Base-by-base conservation (phyloP, 2,113 vertebrate species). In the Anthoscopus minutus region DNA sequence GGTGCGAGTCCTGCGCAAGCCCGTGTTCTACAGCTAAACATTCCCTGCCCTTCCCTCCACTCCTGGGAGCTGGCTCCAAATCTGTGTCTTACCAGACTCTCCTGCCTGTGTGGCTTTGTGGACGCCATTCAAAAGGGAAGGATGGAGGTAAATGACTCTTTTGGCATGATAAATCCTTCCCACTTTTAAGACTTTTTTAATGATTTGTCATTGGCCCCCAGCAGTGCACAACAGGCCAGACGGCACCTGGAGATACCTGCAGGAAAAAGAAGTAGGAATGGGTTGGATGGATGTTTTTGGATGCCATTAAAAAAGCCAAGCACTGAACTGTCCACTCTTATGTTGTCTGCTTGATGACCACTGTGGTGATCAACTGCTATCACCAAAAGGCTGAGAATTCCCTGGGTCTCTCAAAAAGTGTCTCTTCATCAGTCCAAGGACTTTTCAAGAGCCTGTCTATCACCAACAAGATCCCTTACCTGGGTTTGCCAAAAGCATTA, bases 1-100 rank as follows among this genome's bases (percentile, higher is more conserved):
- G 27, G 88, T 98, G 54, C 97, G 98, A 17, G 97, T 99, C 19
- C 92, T 66, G 31, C 97, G 78, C 23, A 98, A 97, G 83, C 99
- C 98, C 0, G 81, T 95, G 6, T 99, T 99, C 92, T 96, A 97
- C 31, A 96, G 86, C 51, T 98, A 93, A 89, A 40, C 24, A 4
- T 13, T 20, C 44, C 10, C 30, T 58, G 50, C 92, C 42, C 70
- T 16, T 64, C 69, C 60, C 89, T 64, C 96, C 80, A 4, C 81
- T 72, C 54, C 86, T 60, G 56, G 78, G 50, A 47, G 14, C 28
- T 62, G 84, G 15, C n/a, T 94, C 81, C 33, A 1, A 25, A 64
- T 58, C 33, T 25, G 53, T 77, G 83, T 94, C 72, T 85, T 88
- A 83, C 64, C 86, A 93, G 23, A 37, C 67, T 81, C 23, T 86